phyloP scores from a whole-genome alignment of 2,888 invertebrate genomes.

The Suillia variegata region DNA sequence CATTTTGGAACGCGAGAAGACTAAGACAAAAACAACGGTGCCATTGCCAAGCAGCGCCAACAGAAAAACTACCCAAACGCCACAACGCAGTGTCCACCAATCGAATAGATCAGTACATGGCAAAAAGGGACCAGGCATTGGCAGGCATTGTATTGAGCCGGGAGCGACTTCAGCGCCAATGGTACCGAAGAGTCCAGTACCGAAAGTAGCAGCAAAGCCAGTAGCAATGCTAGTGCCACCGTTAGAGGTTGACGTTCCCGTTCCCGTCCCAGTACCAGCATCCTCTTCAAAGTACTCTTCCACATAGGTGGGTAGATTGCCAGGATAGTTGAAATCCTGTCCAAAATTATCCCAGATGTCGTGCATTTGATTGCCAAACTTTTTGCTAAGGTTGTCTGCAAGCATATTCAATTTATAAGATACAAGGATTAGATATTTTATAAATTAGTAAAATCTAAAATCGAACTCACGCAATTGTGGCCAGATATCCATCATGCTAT shows the following conservation, averaged over 20 bases:
- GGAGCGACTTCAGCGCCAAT: slow-evolving; percentile 51
- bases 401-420: slow-evolving; percentile 1
- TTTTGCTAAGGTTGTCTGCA: slow-evolving; percentile 74
- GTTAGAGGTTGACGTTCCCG: slow-evolving; percentile 28
- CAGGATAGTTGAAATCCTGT: slow-evolving; percentile 72
- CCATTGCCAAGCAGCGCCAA: slow-evolving; percentile 95
- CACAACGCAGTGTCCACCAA: slow-evolving; percentile 96
- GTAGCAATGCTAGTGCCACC: slow-evolving; percentile 27
- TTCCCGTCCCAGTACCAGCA: slow-evolving; percentile 39
- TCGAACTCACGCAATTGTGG: slow-evolving; percentile 81
- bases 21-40: slow-evolving; percentile 90
- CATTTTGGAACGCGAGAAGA: slow-evolving; percentile 90
- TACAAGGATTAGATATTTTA: no score
- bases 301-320: slow-evolving; percentile 72
- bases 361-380: slow-evolving; percentile 73
- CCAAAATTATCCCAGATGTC: slow-evolving; percentile 74
- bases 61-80: slow-evolving; percentile 96
- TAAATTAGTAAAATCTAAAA: background rate
- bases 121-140: slow-evolving; percentile 89
- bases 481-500: slow-evolving; percentile 80
- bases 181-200: slow-evolving; percentile 52
- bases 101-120: slow-evolving; percentile 96
- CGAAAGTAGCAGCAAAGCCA: slow-evolving; percentile 30
- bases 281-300: slow-evolving; percentile 76
- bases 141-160: slow-evolving; percentile 71